A percentile compares a stretch with the other conserved stretches of the same genome.
phyloP scores from a whole-genome alignment of 2,797 vertebrate species.

The Podarcis siculus region DNA sequence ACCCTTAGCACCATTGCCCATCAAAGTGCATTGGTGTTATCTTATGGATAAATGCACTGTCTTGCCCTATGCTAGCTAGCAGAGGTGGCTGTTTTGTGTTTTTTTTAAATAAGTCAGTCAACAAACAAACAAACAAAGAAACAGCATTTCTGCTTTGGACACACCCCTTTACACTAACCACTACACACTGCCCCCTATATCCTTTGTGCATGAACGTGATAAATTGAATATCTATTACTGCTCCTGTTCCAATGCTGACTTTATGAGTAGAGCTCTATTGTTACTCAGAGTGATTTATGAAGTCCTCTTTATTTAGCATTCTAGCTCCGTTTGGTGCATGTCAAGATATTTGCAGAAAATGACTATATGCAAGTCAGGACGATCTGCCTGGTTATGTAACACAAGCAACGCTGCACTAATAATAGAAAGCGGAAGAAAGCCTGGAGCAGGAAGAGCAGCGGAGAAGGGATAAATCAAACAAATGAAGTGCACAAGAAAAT shows the following conservation, averaged over 20 bases:
- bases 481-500: conserved; percentile 31
- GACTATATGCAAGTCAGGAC: conserved; percentile 43
- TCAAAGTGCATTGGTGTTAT: conserved; percentile 49
- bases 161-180: accelerated
- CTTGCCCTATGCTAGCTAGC: conserved; percentile 15
- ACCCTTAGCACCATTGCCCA: conserved; percentile 4
- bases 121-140: conserved; percentile 30
- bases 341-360: not conserved
- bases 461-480: conserved; percentile 28
- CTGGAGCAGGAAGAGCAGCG: conserved; percentile 50
- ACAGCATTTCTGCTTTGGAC: not conserved
- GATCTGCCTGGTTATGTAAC: conserved; percentile 55
- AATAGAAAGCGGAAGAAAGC: conserved; percentile 52
- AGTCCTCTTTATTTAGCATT: conserved; percentile 8
- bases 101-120: not conserved
- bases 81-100: too few relatives aligned
- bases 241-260: not conserved
- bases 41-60: conserved; percentile 42
- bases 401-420: conserved; percentile 40
- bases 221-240: not conserved
- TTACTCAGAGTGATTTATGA: not conserved
- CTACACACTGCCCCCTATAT: not conserved
- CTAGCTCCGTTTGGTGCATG: not conserved
- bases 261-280: not conserved
- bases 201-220: accelerated